Evolutionary conservation across 2,888 invertebrate genomes (phyloP).

Genomic region (Patella ulyssiponensis): DNA sequence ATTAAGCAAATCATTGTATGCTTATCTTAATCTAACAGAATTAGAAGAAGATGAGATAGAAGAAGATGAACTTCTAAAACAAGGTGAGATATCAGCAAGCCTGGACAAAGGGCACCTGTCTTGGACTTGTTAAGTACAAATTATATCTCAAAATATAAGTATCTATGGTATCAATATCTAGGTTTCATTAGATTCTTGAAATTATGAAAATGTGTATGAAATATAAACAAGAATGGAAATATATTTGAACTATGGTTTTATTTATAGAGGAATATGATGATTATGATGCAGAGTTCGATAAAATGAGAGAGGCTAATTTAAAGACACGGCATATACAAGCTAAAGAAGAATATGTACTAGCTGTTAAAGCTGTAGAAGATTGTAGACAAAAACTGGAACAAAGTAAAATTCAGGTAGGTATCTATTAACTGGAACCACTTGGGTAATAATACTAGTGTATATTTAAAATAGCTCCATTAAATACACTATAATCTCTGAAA

Average conservation of each 20-base stretch:
- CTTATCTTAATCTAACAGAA: conserved; percentile 70
- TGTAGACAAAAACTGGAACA: conserved; percentile 64
- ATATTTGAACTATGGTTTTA: not conserved
- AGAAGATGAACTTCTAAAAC: conserved; percentile 66
- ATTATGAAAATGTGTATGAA: too few species aligned
- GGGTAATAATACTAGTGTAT: too few species aligned
- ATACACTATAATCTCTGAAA: too few species aligned
- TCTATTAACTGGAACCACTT: too few species aligned
- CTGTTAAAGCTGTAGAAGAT: conserved; percentile 61
- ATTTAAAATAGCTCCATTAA: too few species aligned
- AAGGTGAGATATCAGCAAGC: conserved; percentile 49
- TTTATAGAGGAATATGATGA: conserved; percentile 70
- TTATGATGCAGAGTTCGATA: conserved; percentile 72
- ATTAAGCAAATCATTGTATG: conserved; percentile 66
- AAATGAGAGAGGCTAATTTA: conserved; percentile 69
- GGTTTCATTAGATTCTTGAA: not conserved
- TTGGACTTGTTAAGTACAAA: too few species aligned
- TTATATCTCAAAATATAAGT: not conserved
- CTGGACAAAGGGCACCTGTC: too few species aligned
- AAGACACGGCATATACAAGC: conserved; percentile 69
- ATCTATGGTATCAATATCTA: not conserved
- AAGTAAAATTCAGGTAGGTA: conserved; percentile 64
- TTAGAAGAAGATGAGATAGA: conserved; percentile 66
- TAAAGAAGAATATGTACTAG: conserved; percentile 64
- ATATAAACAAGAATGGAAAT: too few species aligned